Conservation (phyloP, 2,113 vertebrate species). For the Paratilapia polleni region DNA sequence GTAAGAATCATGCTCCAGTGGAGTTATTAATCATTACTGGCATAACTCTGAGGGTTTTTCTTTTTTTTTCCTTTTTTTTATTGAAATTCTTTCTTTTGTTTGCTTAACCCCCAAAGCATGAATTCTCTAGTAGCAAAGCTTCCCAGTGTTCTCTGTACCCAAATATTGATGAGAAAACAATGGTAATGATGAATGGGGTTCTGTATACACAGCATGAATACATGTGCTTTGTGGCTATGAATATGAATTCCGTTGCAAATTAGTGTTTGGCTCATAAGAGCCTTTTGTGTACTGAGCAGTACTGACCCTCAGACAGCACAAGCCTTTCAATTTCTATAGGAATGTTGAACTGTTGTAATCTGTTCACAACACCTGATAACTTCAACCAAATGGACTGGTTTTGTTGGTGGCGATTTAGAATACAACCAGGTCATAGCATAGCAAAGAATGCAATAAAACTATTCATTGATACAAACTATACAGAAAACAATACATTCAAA, state of each 20-base stretch:
- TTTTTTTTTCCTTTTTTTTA: background rate
- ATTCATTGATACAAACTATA: background rate
- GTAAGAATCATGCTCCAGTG: background rate
- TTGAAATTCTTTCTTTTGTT: constrained; percentile 18
- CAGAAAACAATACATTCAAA: background rate
- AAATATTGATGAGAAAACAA: constrained; percentile 30
- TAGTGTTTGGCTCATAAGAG: background rate
- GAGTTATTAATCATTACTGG: constrained; percentile 45
- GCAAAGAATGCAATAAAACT: background rate
- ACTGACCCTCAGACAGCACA: background rate
- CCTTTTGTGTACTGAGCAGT: constrained; percentile 2
- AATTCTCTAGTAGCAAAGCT: background rate
- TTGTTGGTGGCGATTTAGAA: background rate
- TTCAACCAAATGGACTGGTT: background rate
- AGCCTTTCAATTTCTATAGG: constrained; percentile 4
- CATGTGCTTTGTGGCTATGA: constrained; percentile 21
- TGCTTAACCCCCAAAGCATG: background rate
- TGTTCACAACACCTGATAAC: constrained; percentile 19
- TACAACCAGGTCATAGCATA: background rate
- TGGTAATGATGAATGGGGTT: constrained; percentile 35
- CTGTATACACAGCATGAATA: constrained; percentile 15
- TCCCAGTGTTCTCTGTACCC: background rate
- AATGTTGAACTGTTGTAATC: constrained; percentile 14
- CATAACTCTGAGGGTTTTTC: background rate
- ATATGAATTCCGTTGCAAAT: constrained; percentile 42